Evolutionary conservation across 2,113 vertebrate species (phyloP).

Genomic region (Pogonocichla stellata): DNA sequence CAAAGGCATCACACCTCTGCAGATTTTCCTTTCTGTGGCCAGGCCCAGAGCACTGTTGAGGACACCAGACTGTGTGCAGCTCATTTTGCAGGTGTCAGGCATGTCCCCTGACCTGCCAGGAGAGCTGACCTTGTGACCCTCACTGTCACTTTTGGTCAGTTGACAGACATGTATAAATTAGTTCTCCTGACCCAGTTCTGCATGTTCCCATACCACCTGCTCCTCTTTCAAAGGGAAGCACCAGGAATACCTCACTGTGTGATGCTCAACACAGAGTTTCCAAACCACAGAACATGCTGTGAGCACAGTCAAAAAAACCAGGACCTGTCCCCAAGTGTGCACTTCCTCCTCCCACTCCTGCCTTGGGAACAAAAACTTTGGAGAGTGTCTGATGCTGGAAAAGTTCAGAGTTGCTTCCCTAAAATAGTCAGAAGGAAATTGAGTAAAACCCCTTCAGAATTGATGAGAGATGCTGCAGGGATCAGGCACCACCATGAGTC

Average conservation of each 20-base stretch:
- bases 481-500: rapidly evolving
- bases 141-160: background rate
- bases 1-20: background rate
- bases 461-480: background rate
- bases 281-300: background rate
- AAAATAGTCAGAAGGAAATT: background rate
- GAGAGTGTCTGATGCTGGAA: background rate
- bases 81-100: background rate
- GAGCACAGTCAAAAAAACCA: background rate
- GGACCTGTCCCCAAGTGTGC: rapidly evolving
- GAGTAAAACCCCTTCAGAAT: background rate
- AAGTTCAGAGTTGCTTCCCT: background rate
- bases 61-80: rapidly evolving
- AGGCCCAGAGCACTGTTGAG: background rate
- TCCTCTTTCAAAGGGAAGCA: background rate
- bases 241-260: background rate
- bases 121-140: background rate
- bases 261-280: rapidly evolving
- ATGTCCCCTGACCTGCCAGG: rapidly evolving
- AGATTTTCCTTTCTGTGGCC: rapidly evolving
- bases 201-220: rapidly evolving
- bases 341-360: background rate
- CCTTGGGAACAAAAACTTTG: background rate
- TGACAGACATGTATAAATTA: background rate
- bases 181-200: background rate